Evolutionary conservation across 2,888 invertebrate species (phyloP).

Genomic region (Pasiphila rectangulata): DNA sequence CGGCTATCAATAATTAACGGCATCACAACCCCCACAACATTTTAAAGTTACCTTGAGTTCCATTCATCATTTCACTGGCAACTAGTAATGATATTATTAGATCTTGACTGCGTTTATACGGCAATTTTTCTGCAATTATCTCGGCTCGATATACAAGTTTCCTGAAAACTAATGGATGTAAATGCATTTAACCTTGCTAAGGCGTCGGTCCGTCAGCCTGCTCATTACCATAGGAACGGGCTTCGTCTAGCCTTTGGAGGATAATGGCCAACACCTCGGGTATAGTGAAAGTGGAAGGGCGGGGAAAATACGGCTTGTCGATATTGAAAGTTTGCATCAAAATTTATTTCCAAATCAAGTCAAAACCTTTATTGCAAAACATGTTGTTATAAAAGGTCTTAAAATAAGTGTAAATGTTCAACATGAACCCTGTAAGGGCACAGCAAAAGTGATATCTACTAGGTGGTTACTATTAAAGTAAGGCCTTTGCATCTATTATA

Average conservation of each 20-base stretch:
- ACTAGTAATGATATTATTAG: not conserved
- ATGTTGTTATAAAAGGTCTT: too few relatives aligned
- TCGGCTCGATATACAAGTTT: conserved; percentile 39
- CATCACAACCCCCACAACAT: not conserved
- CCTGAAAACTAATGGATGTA: conserved; percentile 59
- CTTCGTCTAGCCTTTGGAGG: conserved; percentile 51
- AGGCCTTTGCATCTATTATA: too few relatives aligned
- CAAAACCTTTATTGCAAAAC: too few relatives aligned
- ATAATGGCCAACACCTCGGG: conserved; percentile 63
- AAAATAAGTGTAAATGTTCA: too few relatives aligned
- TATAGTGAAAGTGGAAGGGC: conserved; percentile 58
- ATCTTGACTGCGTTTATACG: not conserved
- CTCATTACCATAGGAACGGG: conserved; percentile 72
- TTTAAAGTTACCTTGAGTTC: not conserved
- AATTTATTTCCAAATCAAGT: too few relatives aligned
- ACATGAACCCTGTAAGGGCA: too few relatives aligned
- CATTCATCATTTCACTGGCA: not conserved
- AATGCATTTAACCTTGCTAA: conserved; percentile 54
- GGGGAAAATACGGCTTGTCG: conserved; percentile 15
- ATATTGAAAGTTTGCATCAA: conserved; percentile 9
- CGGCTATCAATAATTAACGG: too few relatives aligned
- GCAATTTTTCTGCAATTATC: conserved; percentile 11
- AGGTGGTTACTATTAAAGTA: too few relatives aligned
- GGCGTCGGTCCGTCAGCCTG: conserved; percentile 38
- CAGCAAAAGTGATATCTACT: too few relatives aligned